phyloP scores from a whole-genome alignment of 1,140 invertebrate genomes.

The Euglossa dilemma region DNA sequence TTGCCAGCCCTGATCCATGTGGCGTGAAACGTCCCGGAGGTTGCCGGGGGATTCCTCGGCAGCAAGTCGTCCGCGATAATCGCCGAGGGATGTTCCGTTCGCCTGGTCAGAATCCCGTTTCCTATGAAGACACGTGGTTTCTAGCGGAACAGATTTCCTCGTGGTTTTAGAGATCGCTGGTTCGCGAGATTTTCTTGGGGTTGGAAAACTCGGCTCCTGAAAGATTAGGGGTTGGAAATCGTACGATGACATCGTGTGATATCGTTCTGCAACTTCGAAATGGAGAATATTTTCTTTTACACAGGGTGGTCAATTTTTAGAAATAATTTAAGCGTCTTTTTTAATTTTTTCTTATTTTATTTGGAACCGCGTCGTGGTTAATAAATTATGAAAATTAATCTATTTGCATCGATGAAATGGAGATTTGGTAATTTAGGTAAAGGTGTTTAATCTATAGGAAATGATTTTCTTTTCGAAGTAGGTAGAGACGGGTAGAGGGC shows the following conservation, averaged over 20 bases:
- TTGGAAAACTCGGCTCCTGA: not conserved
- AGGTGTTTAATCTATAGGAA: constrained; percentile 60
- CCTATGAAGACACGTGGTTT: not conserved
- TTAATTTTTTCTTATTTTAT: no score
- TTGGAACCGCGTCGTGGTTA: no score
- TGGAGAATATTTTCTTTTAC: no score
- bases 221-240: no score
- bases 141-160: not conserved
- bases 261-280: no score
- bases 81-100: not conserved
- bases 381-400: no score
- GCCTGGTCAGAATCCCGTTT: not conserved
- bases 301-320: no score
- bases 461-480: constrained; percentile 51
- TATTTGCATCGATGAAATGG: no score
- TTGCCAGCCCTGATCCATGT: constrained; percentile 68
- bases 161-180: not conserved
- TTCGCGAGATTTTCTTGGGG: not conserved
- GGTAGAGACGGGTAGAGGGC: constrained; percentile 52
- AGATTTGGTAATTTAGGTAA: constrained; percentile 74
- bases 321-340: no score
- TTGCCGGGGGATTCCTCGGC: constrained; percentile 20
- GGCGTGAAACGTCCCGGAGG: constrained; percentile 64
- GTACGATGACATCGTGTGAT: no score
- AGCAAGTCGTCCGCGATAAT: constrained; percentile 35